Evolutionary conservation across 2,797 vertebrate species (phyloP).

Genomic region (Sebastes trivittatus): DNA sequence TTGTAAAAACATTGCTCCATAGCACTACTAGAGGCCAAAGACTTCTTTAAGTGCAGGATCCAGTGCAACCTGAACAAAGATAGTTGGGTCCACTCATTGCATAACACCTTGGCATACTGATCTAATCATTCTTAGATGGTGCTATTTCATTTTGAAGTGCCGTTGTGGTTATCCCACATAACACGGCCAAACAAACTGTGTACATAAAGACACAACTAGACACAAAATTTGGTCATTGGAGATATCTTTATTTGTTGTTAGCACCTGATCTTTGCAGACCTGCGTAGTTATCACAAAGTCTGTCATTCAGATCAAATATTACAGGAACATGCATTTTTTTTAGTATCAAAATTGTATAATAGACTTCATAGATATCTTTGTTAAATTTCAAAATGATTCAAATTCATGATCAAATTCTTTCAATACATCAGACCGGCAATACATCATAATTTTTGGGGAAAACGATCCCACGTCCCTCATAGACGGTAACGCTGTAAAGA

Average conservation of each 20-base stretch:
- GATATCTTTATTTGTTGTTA: slow-evolving; percentile 48
- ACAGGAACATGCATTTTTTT: slow-evolving; percentile 30
- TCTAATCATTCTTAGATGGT: neutral
- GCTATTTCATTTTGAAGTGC: neutral
- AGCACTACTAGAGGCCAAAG: too few species aligned
- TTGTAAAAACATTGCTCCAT: too few species aligned
- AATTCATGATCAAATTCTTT: neutral
- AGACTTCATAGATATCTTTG: neutral
- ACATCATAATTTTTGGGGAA: too few species aligned
- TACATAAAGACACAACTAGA: neutral
- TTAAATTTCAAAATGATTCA: neutral
- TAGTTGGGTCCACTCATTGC: neutral
- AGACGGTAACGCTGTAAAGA: too few species aligned
- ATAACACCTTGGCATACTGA: neutral
- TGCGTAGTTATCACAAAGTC: slow-evolving; percentile 6
- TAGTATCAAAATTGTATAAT: slow-evolving; percentile 27
- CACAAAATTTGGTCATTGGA: neutral
- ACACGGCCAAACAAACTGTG: neutral
- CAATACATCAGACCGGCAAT: neutral
- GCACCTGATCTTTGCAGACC: slow-evolving; percentile 33
- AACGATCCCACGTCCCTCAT: too few species aligned
- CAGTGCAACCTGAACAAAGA: neutral
- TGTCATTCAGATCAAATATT: slow-evolving; percentile 34
- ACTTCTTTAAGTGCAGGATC: neutral
- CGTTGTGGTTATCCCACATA: neutral